Conservation (phyloP, 2,888 invertebrate species). For the Lithophane ornitopus region DNA sequence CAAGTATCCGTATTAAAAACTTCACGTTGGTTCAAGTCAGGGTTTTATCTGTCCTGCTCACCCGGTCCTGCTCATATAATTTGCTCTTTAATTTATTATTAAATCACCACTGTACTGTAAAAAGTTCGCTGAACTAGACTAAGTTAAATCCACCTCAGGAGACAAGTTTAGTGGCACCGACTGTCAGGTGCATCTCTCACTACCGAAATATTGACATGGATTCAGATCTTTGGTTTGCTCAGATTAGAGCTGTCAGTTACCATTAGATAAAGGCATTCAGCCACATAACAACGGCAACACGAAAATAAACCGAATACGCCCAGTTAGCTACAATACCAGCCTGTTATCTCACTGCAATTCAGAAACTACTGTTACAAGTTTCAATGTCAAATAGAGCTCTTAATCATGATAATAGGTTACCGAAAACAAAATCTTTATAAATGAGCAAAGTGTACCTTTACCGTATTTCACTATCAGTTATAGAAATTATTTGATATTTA, state of each 20-base stretch:
- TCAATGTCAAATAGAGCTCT: background rate
- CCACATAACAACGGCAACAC: background rate
- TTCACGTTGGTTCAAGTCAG: background rate
- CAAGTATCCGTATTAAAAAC: background rate
- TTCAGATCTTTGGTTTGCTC: background rate
- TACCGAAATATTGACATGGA: background rate
- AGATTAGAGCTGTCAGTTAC: background rate
- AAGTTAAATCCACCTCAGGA: no score
- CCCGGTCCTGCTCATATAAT: background rate
- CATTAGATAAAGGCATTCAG: no score
- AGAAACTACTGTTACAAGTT: background rate
- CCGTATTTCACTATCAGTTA: constrained; percentile 10
- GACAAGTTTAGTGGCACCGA: background rate
- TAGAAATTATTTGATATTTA: constrained; percentile 28
- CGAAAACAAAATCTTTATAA: background rate
- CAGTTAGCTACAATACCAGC: background rate
- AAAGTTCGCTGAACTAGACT: background rate
- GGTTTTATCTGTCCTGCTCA: no score
- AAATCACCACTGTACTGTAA: background rate
- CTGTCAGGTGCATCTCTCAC: background rate
- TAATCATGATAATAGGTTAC: no score
- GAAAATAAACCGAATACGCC: background rate
- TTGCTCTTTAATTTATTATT: background rate
- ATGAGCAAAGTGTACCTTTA: background rate
- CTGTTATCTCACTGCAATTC: background rate